phyloP scores from a whole-genome alignment of 92 coral and sea anemone genomes.

The Paramuricea clavata region DNA sequence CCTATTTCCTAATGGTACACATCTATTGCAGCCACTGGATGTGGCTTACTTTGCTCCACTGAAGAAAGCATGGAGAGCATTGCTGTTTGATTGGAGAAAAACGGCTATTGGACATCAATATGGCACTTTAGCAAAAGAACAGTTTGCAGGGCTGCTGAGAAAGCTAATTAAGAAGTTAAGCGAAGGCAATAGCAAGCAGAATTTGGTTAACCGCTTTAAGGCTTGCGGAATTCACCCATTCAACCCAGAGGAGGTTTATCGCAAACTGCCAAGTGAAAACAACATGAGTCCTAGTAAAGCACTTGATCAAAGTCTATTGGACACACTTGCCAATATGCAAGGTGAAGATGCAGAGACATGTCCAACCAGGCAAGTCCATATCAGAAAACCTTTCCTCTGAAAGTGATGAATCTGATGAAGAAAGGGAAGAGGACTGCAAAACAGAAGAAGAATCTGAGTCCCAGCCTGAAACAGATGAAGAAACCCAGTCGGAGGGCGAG shows the following conservation, averaged over 20 bases:
- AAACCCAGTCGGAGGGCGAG: not conserved
- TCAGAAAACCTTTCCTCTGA: not conserved
- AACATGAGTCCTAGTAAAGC: slow-evolving; percentile 18
- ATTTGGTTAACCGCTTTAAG: slow-evolving; percentile 1
- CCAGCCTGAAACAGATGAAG: not conserved
- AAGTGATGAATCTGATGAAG: not conserved
- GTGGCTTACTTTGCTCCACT: not conserved
- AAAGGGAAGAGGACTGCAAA: too few relatives aligned
- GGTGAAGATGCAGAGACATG: slow-evolving; percentile 15
- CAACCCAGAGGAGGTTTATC: not conserved
- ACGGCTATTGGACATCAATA: not conserved
- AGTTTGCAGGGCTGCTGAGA: slow-evolving; percentile 1
- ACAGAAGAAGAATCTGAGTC: not conserved
- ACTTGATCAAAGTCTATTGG: slow-evolving; percentile 13
- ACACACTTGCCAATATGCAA: slow-evolving; percentile 7
- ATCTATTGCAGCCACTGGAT: slow-evolving; percentile 1
- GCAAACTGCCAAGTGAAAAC: not conserved
- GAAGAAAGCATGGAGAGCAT: slow-evolving; percentile 2
- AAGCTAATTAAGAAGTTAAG: not conserved
- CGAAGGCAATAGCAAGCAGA: slow-evolving; percentile 9
- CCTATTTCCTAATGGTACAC: slow-evolving; percentile 16
- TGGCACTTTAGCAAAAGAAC: slow-evolving; percentile 2
- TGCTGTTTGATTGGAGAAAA: not conserved
- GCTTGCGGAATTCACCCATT: not conserved
- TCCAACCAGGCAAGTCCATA: slow-evolving; percentile 5